Base-by-base conservation (phyloP, 2,113 vertebrate genomes). In the Corythornis cristatus region DNA sequence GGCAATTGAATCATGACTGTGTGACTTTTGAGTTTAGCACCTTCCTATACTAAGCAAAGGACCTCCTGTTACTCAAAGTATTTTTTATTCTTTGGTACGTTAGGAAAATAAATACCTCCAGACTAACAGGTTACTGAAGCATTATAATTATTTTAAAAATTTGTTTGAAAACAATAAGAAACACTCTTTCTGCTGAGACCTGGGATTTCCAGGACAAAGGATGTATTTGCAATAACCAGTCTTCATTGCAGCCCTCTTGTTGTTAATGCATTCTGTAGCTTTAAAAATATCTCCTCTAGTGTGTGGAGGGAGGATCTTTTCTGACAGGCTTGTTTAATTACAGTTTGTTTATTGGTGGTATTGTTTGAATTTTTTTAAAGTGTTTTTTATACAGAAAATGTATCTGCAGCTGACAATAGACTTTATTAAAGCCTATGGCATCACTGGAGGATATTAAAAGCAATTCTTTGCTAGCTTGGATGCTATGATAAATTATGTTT, bases 401-500 rank as follows among this genome's bases (percentile, higher is more conserved):
- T 93, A 43, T 5, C 35, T 93, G 54, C n/a, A 84, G 43, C 66
- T 46, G 86, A 75, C 68, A 62, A 73, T 61, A 93, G 79, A 64
- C 9, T 75, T 83, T 35, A 13, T 18, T 81, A 88, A 73, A 91
- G 23, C 13, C 28, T 22, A 14, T 65, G 82, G 76, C 74, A 92
- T 12, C 29, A 78, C 33, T 89, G 90, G 86, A 84, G 13, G 25
- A 4, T 81, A 89, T 93, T 92, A 88, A 97, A 95, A 97, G 67
- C 58, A 94, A 87, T 95, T 97, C 33, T 62, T 95, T 71, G 14
- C 60, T 33, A 57, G 51, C 61, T 95, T 97, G 74, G 82, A 79
- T 92, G 33, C 37, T 64, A 11, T 92, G 74, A 82, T 84, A 94
- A 95, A 87, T 78, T 42, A 65, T 91, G 42, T 42, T 90, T 86